Conservation (phyloP, 64 coral and sea anemone genomes). For the Dendrophyllia cribrosa region DNA sequence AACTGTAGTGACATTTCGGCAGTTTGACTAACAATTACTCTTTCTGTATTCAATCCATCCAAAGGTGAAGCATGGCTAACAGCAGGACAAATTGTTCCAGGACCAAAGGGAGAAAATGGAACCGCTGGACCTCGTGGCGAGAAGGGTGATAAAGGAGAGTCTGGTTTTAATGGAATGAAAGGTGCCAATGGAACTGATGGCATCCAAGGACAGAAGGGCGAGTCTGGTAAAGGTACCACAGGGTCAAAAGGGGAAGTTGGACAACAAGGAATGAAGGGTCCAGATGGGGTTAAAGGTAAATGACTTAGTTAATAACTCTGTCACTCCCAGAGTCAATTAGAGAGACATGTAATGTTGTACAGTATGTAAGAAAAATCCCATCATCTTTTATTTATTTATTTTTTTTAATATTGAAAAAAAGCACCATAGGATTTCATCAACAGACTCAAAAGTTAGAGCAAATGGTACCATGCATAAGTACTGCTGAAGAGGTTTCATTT, state of each 20-base stretch:
- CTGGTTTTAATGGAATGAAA: constrained; percentile 18
- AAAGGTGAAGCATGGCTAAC: not conserved
- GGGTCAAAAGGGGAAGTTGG: constrained; percentile 46
- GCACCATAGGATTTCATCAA: no score
- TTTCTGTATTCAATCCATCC: not conserved
- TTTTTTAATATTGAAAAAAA: no score
- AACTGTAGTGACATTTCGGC: no score
- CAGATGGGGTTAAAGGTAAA: constrained; percentile 12
- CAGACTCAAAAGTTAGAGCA: no score
- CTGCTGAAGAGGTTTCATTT: no score
- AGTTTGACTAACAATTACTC: not conserved
- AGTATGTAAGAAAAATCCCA: no score
- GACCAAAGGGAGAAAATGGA: constrained; percentile 8
- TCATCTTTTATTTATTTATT: no score
- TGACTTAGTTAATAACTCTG: no score
- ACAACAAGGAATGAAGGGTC: not conserved
- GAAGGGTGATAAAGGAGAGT: constrained; percentile 44
- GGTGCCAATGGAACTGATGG: constrained; percentile 18
- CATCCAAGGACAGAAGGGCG: constrained; percentile 12
- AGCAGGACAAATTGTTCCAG: no score
- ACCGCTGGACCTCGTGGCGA: constrained; percentile 33
- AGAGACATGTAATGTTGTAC: no score
- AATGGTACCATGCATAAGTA: no score
- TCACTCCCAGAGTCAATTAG: no score
- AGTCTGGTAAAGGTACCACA: not conserved